Conservation (phyloP, 64 coral and sea anemone genomes). For the Stylophora pistillata region DNA sequence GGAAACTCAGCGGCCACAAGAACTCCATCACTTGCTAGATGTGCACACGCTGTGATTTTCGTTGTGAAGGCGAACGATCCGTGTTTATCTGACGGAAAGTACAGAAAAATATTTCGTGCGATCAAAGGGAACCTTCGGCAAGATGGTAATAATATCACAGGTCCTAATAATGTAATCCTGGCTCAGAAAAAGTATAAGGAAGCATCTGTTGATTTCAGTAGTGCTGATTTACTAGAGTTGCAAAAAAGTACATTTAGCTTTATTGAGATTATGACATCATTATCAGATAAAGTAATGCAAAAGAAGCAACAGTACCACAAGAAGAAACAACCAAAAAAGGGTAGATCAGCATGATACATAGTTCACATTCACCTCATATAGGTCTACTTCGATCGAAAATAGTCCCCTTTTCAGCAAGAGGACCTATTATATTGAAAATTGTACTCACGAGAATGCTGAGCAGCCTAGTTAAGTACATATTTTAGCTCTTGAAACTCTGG, state of each 20-base stretch:
- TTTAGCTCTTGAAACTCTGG: conserved; percentile 58
- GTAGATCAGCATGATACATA: no score
- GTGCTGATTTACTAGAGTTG: no score
- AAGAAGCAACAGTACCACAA: no score
- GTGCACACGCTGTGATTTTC: conserved; percentile 63
- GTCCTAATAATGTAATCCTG: background rate
- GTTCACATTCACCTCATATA: no score
- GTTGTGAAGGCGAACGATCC: conserved; percentile 62
- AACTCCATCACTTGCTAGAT: conserved; percentile 19
- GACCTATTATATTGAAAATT: conserved; percentile 79
- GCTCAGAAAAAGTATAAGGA: background rate
- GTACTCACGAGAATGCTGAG: conserved; percentile 27
- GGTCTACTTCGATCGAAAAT: no score
- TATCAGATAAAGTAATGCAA: no score
- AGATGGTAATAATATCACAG: conserved; percentile 15
- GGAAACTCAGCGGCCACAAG: background rate
- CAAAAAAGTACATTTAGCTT: no score
- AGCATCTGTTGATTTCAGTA: no score
- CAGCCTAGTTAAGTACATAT: conserved; percentile 9
- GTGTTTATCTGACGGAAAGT: conserved; percentile 26
- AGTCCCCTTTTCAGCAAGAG: conserved; percentile 32
- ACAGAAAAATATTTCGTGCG: conserved; percentile 40
- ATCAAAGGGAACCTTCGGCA: conserved; percentile 44
- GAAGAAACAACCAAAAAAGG: no score
- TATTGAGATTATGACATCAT: no score